Percentiles rank a stretch among this genome's conserved stretches.
Conservation (phyloP, 2,113 vertebrate species). For the Rutilus rutilus region DNA sequence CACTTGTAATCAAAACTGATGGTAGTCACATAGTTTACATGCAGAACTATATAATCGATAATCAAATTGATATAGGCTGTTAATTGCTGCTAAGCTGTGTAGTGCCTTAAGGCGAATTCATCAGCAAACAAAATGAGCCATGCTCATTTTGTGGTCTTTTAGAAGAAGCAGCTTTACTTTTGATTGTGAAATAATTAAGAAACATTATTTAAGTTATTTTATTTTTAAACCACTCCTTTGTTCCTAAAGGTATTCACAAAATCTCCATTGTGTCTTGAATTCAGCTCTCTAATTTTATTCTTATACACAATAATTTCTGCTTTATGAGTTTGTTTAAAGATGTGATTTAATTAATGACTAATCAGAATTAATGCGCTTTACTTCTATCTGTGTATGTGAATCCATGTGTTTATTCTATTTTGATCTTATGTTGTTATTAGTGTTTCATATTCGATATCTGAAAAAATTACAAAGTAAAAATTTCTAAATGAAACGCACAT, state of each 20-base stretch:
- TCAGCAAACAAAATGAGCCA: background rate
- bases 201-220: background rate
- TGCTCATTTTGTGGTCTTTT: background rate
- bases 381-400: background rate
- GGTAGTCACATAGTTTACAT: background rate
- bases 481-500: background rate
- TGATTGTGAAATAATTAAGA: background rate
- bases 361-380: background rate
- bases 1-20: constrained; percentile 9
- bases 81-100: background rate
- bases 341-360: background rate
- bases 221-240: background rate
- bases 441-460: background rate
- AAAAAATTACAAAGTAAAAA: background rate
- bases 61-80: background rate
- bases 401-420: background rate
- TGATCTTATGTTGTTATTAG: background rate
- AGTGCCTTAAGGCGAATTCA: background rate
- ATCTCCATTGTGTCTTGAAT: background rate
- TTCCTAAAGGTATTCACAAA: background rate
- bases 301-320: no score
- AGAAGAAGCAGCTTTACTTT: background rate
- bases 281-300: background rate
- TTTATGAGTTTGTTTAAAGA: background rate
- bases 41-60: background rate